Base-by-base conservation (phyloP, 2,888 invertebrate species). In the Chrysina gloriosa region DNA sequence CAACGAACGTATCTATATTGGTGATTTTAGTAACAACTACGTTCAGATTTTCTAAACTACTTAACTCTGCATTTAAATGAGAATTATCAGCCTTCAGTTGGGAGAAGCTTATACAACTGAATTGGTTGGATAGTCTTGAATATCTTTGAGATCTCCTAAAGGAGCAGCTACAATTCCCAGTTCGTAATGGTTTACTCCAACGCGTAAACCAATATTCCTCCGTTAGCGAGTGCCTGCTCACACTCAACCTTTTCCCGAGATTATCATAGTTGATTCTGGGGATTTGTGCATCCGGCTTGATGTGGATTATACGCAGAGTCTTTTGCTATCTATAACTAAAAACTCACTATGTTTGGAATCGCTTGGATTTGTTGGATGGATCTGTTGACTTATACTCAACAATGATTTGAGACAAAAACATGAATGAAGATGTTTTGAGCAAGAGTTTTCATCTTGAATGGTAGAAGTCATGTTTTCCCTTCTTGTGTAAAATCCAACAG, bases 201-300 rank as follows among this genome's bases (percentile, higher is more conserved):
- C 82, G 80, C 11, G 82, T 82, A 74, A 85, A 85, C 84, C 84
- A 85, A 71, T 85, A 85, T 69, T 84, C 84, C 71, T 84, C 85
- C 19, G 82, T 77, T 39, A 82, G 72, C 2, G 81, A 80, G 69
- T 77, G 80, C 42, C 81, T 75, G 71, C 79, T 70, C 29, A 71
- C 81, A 48, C 75, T 75, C 63, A 71, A 69, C 9, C 54, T 61
- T 56, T 73, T 72, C 68, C 73, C 72, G 9, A 65, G 67, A 65
- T 73, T 68, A 21, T 74, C 64, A 67, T 69, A 67, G 66, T 68
- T 52, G 69, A 67, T 56, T 74, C 36, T 52, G 65, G 69, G 54
- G 74, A 75, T 48, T 47, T 9, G 61, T 11, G 52, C 47, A 23
- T 73, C 79, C 45, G 81, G 81, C 67, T 73, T 75, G 11, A 82